Percentiles rank a stretch among this genome's conserved stretches.
These are phyloP conservation scores for Rutpela maculata DNA, from an alignment of 2,888 invertebrate genomes.

Conservation along the genomic window DNA sequence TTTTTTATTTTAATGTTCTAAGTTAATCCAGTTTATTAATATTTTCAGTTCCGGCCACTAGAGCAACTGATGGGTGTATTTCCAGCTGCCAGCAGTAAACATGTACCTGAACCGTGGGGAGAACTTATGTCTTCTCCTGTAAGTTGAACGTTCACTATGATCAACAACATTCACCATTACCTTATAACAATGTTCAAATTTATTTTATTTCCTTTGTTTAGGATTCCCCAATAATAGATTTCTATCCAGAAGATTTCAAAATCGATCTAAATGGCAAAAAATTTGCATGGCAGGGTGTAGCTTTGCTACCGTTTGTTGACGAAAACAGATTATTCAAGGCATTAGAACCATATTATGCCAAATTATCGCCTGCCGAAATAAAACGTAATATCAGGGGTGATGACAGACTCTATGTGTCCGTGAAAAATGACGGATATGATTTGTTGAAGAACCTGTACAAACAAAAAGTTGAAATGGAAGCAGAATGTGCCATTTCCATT, in stretches of 20 bases:
- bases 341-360: constrained; percentile 85
- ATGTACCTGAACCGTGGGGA: constrained; percentile 96
- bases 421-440: constrained; percentile 82
- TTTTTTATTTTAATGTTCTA: neutral
- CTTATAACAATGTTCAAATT: neutral
- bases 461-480: constrained; percentile 74
- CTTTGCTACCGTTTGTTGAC: constrained; percentile 97
- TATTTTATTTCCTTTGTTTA: constrained; percentile 68
- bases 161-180: neutral
- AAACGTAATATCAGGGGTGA: constrained; percentile 91
- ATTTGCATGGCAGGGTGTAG: constrained; percentile 99
- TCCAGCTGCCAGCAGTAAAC: constrained; percentile 96
- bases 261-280: constrained; percentile 99
- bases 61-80: constrained; percentile 99
- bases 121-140: constrained; percentile 94
- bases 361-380: constrained; percentile 90
- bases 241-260: constrained; percentile 98
- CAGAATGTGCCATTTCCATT: constrained; percentile 80
- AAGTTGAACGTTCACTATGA: constrained; percentile 66
- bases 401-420: constrained; percentile 91
- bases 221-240: constrained; percentile 97
- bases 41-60: constrained; percentile 90
- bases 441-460: constrained; percentile 84
- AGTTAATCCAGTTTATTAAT: neutral
- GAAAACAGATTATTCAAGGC: constrained; percentile 92